phyloP scores from a whole-genome alignment of 2,888 invertebrate species.

The Elegia similella region DNA sequence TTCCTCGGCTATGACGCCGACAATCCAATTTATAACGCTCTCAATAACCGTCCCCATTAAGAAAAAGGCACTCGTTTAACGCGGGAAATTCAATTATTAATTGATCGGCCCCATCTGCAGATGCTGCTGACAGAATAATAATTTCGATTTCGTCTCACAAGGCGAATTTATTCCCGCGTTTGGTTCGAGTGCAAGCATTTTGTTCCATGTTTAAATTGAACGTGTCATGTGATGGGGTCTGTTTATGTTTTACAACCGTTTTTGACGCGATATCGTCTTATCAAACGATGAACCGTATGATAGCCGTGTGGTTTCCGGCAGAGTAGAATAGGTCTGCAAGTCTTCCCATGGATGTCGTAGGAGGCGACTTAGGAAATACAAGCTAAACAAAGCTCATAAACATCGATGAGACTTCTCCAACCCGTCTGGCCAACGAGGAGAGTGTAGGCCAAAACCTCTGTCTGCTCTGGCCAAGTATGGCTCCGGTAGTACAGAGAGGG shows the following conservation, averaged over 20 bases:
- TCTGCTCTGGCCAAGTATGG: too few relatives aligned
- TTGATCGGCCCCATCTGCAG: conserved; percentile 39
- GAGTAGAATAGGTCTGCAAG: too few relatives aligned
- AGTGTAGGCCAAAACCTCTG: too few relatives aligned
- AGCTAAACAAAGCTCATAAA: too few relatives aligned
- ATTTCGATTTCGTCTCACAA: conserved; percentile 36
- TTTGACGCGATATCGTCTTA: too few relatives aligned
- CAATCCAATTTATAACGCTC: conserved; percentile 53
- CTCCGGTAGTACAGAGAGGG: too few relatives aligned
- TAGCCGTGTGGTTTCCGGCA: too few relatives aligned
- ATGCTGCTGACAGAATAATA: conserved; percentile 51
- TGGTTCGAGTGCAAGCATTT: conserved; percentile 22
- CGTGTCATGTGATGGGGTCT: conserved; percentile 24
- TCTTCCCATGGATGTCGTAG: too few relatives aligned
- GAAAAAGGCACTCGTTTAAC: conserved; percentile 57
- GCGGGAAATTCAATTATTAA: conserved; percentile 50
- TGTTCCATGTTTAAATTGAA: conserved; percentile 41
- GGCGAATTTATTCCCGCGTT: conserved; percentile 35
- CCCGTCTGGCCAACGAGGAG: too few relatives aligned
- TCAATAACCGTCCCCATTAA: conserved; percentile 48
- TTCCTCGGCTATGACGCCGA: conserved; percentile 46
- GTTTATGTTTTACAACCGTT: conserved; percentile 29
- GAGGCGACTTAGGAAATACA: too few relatives aligned
- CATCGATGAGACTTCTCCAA: too few relatives aligned
- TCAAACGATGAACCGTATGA: too few relatives aligned